These are phyloP conservation scores for Chironomus tepperi DNA, from an alignment of 1,140 invertebrate genomes.

Conservation along the genomic window DNA sequence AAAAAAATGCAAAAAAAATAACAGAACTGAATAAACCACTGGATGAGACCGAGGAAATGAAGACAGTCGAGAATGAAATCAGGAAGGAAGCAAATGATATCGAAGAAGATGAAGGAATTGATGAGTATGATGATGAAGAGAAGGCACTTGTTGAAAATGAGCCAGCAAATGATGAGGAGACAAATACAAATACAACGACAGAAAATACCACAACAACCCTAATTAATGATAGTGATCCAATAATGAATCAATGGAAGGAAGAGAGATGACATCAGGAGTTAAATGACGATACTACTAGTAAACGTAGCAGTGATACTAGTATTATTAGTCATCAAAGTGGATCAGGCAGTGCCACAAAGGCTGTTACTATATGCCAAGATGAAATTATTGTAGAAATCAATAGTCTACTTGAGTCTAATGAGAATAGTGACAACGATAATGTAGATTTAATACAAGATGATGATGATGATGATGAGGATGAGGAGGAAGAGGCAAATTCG, in stretches of 20 bases:
- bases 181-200: neutral
- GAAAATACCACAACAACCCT: slow-evolving; percentile 20
- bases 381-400: slow-evolving; percentile 33
- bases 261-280: slow-evolving; percentile 41
- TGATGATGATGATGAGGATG: slow-evolving; percentile 38
- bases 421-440: slow-evolving; percentile 31
- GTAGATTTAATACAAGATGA: slow-evolving; percentile 36
- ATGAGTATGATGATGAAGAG: slow-evolving; percentile 20
- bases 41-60: neutral
- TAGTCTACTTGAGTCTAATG: slow-evolving; percentile 32
- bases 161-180: slow-evolving; percentile 23
- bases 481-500: slow-evolving; percentile 34
- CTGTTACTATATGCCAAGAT: slow-evolving; percentile 27
- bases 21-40: neutral
- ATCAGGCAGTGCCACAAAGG: slow-evolving; percentile 38
- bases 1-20: neutral
- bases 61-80: neutral
- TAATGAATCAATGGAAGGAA: slow-evolving; percentile 26
- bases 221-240: slow-evolving; percentile 4
- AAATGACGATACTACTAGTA: slow-evolving; percentile 36
- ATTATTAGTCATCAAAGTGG: slow-evolving; percentile 34
- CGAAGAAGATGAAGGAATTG: slow-evolving; percentile 23
- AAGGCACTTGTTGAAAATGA: neutral
- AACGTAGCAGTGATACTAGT: slow-evolving; percentile 27
- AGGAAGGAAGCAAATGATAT: slow-evolving; percentile 5